These are phyloP conservation scores for Etheostoma spectabile DNA, from an alignment of 2,113 vertebrate genomes.

Conservation along the genomic window DNA sequence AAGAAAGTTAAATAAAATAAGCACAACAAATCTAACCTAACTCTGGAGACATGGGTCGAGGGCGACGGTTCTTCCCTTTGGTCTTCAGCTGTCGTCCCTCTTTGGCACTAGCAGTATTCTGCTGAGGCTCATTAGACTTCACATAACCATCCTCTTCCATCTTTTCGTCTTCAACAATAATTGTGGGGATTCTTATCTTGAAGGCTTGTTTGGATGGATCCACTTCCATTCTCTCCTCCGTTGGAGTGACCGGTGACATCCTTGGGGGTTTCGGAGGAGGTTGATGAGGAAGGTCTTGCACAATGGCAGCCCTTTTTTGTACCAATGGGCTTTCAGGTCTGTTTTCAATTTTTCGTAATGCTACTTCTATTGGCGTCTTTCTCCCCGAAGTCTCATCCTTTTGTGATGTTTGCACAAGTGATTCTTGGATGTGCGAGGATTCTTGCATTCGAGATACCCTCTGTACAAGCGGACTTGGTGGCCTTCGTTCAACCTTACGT, in stretches of 20 bases:
- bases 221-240: conserved; percentile 80
- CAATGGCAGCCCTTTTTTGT: conserved; percentile 62
- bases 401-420: conserved; percentile 41
- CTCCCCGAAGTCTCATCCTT: conserved; percentile 71
- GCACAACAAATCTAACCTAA: conserved; percentile 83
- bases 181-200: conserved; percentile 79
- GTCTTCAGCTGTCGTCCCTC: conserved; percentile 85
- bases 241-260: conserved; percentile 43
- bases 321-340: conserved; percentile 83
- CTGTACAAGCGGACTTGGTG: conserved; percentile 83
- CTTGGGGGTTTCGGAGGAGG: conserved; percentile 67
- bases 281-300: conserved; percentile 69
- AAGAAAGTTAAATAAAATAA: conserved; percentile 16
- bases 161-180: conserved; percentile 83
- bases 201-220: conserved; percentile 50
- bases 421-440: conserved; percentile 57
- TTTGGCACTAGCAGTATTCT: conserved; percentile 73
- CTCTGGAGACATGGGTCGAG: conserved; percentile 92
- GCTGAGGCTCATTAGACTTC: conserved; percentile 79
- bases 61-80: conserved; percentile 90
- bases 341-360: conserved; percentile 78
- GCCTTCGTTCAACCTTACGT: conserved; percentile 81
- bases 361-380: conserved; percentile 76
- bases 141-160: conserved; percentile 72
- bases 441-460: conserved; percentile 79